phyloP scores from a whole-genome alignment of 2,888 invertebrate species.

The Trachelus tabidus region DNA sequence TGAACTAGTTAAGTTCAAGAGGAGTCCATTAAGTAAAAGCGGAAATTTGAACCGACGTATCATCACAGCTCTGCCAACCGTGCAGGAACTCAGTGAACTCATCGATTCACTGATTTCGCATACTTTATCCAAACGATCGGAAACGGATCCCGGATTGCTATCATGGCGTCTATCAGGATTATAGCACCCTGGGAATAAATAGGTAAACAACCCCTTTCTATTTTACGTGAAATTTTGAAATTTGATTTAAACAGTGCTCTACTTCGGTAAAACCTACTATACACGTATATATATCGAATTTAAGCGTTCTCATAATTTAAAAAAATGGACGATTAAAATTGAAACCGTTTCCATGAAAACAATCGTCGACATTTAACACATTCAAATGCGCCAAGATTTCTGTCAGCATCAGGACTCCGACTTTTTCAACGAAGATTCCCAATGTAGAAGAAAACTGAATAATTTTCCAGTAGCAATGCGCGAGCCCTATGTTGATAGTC shows the following conservation, averaged over 20 bases:
- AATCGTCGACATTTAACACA: not conserved
- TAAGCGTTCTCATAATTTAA: not conserved
- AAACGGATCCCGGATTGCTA: not conserved
- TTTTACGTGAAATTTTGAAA: not conserved
- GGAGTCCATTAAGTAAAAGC: not conserved
- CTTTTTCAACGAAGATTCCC: not conserved
- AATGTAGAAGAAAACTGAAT: not conserved
- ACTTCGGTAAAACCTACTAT: not conserved
- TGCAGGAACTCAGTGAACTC: not conserved
- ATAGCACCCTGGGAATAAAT: not conserved
- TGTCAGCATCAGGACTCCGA: not conserved
- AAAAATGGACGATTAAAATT: not conserved
- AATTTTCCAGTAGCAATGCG: not conserved
- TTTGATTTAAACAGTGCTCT: not conserved
- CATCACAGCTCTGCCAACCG: not conserved
- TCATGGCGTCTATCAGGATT: not conserved
- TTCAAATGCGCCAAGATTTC: not conserved
- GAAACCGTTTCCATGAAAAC: not conserved
- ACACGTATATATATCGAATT: not conserved
- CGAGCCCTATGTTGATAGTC: not conserved
- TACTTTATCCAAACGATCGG: not conserved
- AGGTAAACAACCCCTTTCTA: not conserved
- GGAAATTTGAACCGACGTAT: not conserved
- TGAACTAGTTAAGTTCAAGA: slow-evolving; percentile 1
- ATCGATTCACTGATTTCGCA: not conserved